phyloP scores from a whole-genome alignment of 2,113 vertebrate species.

The Perognathus longimembris region DNA sequence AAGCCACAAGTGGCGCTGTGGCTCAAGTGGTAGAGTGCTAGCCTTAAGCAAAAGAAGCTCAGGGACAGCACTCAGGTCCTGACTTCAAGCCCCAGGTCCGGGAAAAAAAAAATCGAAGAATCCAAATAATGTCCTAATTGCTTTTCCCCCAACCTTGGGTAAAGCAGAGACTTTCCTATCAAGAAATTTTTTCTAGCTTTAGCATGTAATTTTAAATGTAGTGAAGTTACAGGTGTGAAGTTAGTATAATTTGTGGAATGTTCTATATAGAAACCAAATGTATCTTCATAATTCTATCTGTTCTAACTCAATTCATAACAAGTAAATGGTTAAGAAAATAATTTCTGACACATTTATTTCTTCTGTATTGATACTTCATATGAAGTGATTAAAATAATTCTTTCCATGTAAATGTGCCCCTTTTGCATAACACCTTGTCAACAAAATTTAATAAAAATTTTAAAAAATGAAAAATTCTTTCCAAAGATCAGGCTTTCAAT shows the following conservation, averaged over 20 bases:
- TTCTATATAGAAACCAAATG: not conserved
- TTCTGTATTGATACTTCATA: not conserved
- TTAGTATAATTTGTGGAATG: not conserved
- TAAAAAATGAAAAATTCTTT: too few species aligned
- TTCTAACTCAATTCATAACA: conserved; percentile 8
- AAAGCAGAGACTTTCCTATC: not conserved
- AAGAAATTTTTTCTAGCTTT: not conserved
- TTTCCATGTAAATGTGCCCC: too few species aligned
- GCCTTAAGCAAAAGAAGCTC: too few species aligned
- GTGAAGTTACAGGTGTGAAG: not conserved
- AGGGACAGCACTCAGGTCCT: too few species aligned
- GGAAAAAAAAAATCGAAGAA: too few species aligned
- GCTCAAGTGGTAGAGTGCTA: too few species aligned
- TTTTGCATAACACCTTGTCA: too few species aligned
- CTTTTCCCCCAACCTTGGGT: not conserved
- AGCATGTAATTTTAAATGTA: not conserved
- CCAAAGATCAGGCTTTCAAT: not conserved
- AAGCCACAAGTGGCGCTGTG: too few species aligned
- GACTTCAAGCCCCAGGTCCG: too few species aligned
- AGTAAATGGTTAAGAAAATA: not conserved
- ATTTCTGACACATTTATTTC: not conserved
- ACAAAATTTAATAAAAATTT: too few species aligned
- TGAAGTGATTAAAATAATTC: not conserved
- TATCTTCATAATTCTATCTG: not conserved
- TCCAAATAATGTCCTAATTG: not conserved